Conservation (phyloP, 2,888 invertebrate genomes). For the Drosophila prostipennis region DNA sequence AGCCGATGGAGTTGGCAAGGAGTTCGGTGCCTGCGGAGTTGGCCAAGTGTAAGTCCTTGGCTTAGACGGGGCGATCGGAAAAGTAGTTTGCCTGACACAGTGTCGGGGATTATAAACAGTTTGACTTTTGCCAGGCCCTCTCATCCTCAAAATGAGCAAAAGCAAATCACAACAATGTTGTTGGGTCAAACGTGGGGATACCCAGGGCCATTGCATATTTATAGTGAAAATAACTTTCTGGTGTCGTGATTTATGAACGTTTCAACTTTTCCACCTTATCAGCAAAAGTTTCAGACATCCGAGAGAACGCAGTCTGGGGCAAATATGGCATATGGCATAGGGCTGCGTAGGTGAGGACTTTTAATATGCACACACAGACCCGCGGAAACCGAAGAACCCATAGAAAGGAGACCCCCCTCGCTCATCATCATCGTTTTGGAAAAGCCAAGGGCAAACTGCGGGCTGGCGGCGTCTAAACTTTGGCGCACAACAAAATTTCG, state of each 20-base stretch:
- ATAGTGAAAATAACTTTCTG: slow-evolving; percentile 72
- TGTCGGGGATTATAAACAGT: slow-evolving; percentile 58
- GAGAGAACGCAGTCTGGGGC: slow-evolving; percentile 31
- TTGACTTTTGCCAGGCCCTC: slow-evolving; percentile 32
- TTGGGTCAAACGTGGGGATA: slow-evolving; percentile 16
- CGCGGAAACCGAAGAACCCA: neutral
- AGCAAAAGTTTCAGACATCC: slow-evolving; percentile 64
- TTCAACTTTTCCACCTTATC: slow-evolving; percentile 77
- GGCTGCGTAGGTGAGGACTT: slow-evolving; percentile 57
- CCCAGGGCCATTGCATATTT: slow-evolving; percentile 60
- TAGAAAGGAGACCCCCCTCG: neutral
- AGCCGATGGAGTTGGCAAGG: slow-evolving; percentile 20
- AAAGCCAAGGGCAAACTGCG: slow-evolving; percentile 66
- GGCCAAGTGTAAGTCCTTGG: slow-evolving; percentile 71
- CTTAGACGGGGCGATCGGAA: slow-evolving; percentile 56
- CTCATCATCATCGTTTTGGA: neutral
- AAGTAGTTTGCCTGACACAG: slow-evolving; percentile 54
- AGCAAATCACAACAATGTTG: slow-evolving; percentile 59
- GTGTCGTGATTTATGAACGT: slow-evolving; percentile 78
- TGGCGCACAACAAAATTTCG: slow-evolving; percentile 59
- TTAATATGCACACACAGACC: slow-evolving; percentile 56
- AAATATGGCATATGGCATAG: slow-evolving; percentile 54
- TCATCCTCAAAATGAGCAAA: slow-evolving; percentile 43
- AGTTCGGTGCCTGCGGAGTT: slow-evolving; percentile 30
- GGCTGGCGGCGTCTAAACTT: slow-evolving; percentile 67